Evolutionary conservation across 2,113 vertebrate genomes (phyloP), one percentile per base, ranked within the genome.

Genomic region (Pelecanoides urinatrix): DNA sequence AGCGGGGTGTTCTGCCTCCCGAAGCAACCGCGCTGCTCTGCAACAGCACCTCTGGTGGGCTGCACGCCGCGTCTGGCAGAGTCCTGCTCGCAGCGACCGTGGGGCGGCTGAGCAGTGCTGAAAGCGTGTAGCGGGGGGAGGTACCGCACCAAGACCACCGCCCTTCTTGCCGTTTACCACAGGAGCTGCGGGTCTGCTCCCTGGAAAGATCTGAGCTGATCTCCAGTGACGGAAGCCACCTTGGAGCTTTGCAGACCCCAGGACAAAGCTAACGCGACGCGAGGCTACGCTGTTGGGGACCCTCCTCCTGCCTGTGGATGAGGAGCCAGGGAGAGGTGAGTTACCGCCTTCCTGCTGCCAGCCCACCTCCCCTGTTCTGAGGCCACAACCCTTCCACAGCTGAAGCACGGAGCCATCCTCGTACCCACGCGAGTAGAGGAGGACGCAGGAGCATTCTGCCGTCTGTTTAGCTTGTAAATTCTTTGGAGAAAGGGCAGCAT

Each of bases 51-150:
- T 26, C 3, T 7, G n/a, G 12, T 7, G 58, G 36, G 66, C 52
- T 30, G 47, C 18, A 5, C 17, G n/a, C 52, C 52, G 27, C 7
- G 7, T 9, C 36, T 50, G 47, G 62, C 38, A 42, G 15, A 36
- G 40, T 36, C 5, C 67, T 49, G 22, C 36, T 9, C 23, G 27
- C 42, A 15, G 18, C 4, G 12, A 36, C 4, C 1, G 0, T 11
- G n/a, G 27, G 9, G 25, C 49, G n/a, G 65, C 36, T 4, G 10
- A 45, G 59, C 11, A 19, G 26, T 3, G 20, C 17, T 2, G 7
- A 30, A 56, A 30, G 25, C 0, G 0, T 5, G 19, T 13, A 3
- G 9, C 3, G 2, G 27, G 17, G 16, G 8, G 5, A 56, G 16
- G 23, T 13, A 21, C 1, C 16, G 29, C 77, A 49, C 55, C 11